phyloP scores from a whole-genome alignment of 2,797 vertebrate genomes.

The Gallinago stenura region DNA sequence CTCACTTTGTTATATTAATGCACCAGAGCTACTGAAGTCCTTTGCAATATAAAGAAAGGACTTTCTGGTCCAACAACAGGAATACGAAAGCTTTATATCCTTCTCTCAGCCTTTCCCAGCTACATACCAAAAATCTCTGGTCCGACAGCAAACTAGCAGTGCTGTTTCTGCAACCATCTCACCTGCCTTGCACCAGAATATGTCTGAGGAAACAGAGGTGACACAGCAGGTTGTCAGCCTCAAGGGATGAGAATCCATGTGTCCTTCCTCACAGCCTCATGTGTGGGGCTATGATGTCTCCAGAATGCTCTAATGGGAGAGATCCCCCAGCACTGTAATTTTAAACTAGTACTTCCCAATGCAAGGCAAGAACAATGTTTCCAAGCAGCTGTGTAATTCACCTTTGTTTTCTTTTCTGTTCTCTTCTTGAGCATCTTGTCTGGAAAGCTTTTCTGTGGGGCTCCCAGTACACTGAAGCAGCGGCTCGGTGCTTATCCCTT shows the following conservation, averaged over 20 bases:
- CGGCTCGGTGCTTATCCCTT: neutral
- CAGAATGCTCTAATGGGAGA: neutral
- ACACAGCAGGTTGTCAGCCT: neutral
- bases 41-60: neutral
- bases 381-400: neutral
- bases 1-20: neutral
- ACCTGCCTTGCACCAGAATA: neutral
- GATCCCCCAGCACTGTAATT: neutral
- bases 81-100: neutral
- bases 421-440: neutral
- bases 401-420: neutral
- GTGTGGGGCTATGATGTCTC: neutral
- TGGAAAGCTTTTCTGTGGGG: neutral
- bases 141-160: rapidly evolving
- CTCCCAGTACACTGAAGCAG: neutral
- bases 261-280: neutral
- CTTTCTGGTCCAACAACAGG: neutral
- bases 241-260: rapidly evolving
- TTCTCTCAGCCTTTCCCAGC: neutral
- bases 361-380: neutral
- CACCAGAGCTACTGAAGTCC: neutral
- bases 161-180: neutral
- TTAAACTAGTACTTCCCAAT: neutral
- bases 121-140: neutral
- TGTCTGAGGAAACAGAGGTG: neutral